A percentile compares a stretch with the other conserved stretches of the same genome.
Conservation (phyloP, 2,113 vertebrate genomes). For the Phylloscopus trochiloides region DNA sequence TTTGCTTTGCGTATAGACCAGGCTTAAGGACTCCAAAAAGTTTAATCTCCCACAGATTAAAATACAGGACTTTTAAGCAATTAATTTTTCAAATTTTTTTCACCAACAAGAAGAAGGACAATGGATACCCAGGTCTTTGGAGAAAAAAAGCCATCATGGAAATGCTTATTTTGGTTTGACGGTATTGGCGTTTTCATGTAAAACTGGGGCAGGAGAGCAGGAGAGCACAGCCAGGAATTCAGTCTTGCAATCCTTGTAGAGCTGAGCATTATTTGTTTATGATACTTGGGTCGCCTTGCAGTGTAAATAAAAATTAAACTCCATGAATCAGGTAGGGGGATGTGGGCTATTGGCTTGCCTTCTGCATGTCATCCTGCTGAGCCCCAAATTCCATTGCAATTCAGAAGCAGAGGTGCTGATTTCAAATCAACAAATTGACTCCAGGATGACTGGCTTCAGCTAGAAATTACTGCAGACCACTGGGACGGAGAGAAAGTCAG, state of each 20-base stretch:
- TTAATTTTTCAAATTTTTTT: background rate
- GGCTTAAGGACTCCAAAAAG: background rate
- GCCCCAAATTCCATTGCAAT: background rate
- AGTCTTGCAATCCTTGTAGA: background rate
- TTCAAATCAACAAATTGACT: background rate
- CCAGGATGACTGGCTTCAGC: background rate
- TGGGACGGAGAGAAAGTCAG: background rate
- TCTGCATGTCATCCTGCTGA: background rate
- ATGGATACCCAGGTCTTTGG: background rate
- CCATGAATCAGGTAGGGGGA: too few species aligned
- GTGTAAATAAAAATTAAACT: background rate
- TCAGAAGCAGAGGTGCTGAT: background rate
- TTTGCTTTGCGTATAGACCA: background rate
- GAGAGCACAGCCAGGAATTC: background rate
- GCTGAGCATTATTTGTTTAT: background rate
- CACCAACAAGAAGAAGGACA: background rate
- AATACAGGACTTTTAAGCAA: background rate
- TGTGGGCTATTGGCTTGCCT: background rate
- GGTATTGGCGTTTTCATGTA: background rate
- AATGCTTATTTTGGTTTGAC: background rate
- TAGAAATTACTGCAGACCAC: background rate
- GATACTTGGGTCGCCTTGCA: background rate
- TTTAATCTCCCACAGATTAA: background rate
- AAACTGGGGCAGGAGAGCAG: background rate
- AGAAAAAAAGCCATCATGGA: background rate